Evolutionary conservation across 2,888 invertebrate species (phyloP), one percentile per base, ranked within the genome.

Genomic region (Coremacera marginata): DNA sequence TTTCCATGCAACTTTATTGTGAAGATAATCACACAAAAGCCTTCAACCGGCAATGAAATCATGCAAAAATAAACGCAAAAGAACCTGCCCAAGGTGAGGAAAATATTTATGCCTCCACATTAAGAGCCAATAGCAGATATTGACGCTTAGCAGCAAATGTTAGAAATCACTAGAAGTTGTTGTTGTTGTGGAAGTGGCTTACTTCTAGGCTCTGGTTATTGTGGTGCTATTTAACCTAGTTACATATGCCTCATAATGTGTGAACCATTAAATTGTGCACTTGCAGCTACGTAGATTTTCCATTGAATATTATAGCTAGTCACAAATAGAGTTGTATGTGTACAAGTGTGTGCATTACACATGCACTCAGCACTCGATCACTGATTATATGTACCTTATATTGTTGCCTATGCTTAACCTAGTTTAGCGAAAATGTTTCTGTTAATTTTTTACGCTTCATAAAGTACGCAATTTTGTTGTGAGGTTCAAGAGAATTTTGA

Each of bases 191-290:
- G 55, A 22, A 44, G 44, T 44, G 44, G 44, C 11, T 11, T 44
- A 14, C 44, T 44, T 44, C 11, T 60, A 60, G n/a, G 9, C 31
- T 63, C 27, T 49, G 62, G 16, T 49, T 73, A 51, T 51, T 31
- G 27, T 63, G 27, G 11, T 63, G n/a, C 31, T 63, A 49, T 51
- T 63, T 71, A 71, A 71, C 71, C 71, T 60, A 71, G 55, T 71
- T 37, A 71, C 71, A 52, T 57, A 22, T 37, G 57, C 71, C 31
- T 71, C 34, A 34, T 60, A 70, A 70, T 51, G 68, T 51, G 68
- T 27, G 68, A 68, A 68, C 49, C 31, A 19, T 31, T 16, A 31
- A 37, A 19, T 37, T 65, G 8, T 19, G 16, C 65, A 65, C 65
- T 19, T 34, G 71, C 70, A 16, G 55, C 51, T 51, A 11, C 9